These are phyloP conservation scores for Girardia tigrina DNA, from an alignment of 2,888 invertebrate species.

Conservation along the genomic window DNA sequence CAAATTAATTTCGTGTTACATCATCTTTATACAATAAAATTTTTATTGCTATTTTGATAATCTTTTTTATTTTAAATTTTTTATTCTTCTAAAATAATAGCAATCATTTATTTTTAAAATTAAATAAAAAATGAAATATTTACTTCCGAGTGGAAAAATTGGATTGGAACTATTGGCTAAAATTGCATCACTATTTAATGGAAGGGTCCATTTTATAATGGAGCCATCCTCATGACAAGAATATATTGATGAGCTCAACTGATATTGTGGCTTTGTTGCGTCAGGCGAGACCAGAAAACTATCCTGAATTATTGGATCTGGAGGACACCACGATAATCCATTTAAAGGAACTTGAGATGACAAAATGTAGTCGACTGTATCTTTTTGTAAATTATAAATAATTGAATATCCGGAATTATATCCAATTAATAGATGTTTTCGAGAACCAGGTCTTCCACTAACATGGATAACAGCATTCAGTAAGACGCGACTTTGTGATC, in stretches of 20 bases:
- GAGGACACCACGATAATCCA: constrained; percentile 8
- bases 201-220: background rate
- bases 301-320: constrained; percentile 9
- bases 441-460: background rate
- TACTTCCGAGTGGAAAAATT: background rate
- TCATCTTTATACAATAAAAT: too few species aligned
- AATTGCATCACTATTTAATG: background rate
- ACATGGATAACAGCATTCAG: background rate
- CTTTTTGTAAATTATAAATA: background rate
- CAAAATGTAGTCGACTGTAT: background rate
- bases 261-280: background rate
- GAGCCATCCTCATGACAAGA: background rate
- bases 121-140: background rate
- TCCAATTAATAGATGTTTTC: constrained; percentile 5
- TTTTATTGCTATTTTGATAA: too few species aligned
- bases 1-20: too few species aligned
- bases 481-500: background rate
- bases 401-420: background rate
- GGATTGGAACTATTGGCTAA: background rate
- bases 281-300: background rate
- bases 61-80: too few species aligned
- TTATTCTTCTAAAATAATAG: too few species aligned
- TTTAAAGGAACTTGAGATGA: background rate
- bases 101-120: too few species aligned
- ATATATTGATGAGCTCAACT: background rate